Evolutionary conservation across 2,888 invertebrate species (phyloP).

Genomic region (Hypercompe scribonia): DNA sequence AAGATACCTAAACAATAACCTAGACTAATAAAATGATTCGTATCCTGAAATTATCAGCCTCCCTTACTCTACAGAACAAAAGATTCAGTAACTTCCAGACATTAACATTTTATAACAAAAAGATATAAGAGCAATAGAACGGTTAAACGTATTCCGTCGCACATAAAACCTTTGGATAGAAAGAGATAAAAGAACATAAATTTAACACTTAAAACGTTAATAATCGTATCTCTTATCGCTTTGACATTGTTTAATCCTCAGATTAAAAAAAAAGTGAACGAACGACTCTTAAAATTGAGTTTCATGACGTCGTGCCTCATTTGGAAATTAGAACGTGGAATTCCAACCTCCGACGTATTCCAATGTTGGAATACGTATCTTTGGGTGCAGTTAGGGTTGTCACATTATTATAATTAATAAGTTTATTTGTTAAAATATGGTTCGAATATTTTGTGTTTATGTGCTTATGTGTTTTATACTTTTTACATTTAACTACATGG

Average conservation of each 20-base stretch:
- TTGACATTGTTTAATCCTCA: slow-evolving; percentile 59
- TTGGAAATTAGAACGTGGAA: slow-evolving; percentile 62
- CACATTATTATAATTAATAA: neutral
- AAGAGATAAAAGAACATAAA: slow-evolving; percentile 30
- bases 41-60: neutral
- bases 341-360: slow-evolving; percentile 47
- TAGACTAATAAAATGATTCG: neutral
- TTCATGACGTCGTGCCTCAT: slow-evolving; percentile 58
- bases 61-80: neutral
- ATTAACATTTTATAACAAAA: neutral
- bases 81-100: neutral
- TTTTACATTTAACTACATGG: too few species aligned
- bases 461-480: too few species aligned
- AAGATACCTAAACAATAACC: neutral
- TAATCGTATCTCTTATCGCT: slow-evolving; percentile 50
- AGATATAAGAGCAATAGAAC: slow-evolving; percentile 1
- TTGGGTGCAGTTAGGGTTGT: slow-evolving; percentile 36
- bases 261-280: slow-evolving; percentile 49
- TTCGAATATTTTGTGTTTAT: too few species aligned
- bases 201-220: slow-evolving; percentile 43
- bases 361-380: slow-evolving; percentile 37
- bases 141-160: slow-evolving; percentile 4
- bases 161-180: slow-evolving; percentile 8
- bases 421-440: too few species aligned
- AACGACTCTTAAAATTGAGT: slow-evolving; percentile 61